phyloP scores from a whole-genome alignment of 2,113 vertebrate genomes.

The Gadus macrocephalus region DNA sequence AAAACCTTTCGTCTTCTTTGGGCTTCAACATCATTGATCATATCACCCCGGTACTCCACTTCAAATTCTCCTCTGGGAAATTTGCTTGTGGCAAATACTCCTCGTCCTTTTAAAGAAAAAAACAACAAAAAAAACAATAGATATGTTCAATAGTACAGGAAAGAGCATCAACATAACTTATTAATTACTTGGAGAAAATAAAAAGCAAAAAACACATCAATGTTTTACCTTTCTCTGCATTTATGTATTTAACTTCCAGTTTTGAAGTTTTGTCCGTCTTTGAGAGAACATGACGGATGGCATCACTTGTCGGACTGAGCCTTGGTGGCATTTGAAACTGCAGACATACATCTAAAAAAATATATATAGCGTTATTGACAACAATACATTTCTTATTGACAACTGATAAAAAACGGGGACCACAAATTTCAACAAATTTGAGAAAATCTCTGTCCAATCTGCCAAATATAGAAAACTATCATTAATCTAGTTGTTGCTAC shows the following conservation, averaged over 20 bases:
- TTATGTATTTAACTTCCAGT: constrained; percentile 29
- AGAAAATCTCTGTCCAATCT: too few relatives aligned
- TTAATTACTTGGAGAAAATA: background rate
- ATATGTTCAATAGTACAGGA: background rate
- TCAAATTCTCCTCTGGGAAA: too few relatives aligned
- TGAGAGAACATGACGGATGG: constrained; percentile 20
- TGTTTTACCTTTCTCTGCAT: constrained; percentile 29
- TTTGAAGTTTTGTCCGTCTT: constrained; percentile 33
- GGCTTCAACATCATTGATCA: too few relatives aligned
- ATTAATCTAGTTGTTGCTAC: too few relatives aligned
- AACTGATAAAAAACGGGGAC: too few relatives aligned
- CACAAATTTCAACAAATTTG: too few relatives aligned
- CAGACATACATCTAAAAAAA: background rate
- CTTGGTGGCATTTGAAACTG: background rate
- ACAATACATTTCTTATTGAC: too few relatives aligned
- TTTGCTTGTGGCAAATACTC: too few relatives aligned
- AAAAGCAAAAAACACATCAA: background rate
- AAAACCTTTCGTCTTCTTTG: too few relatives aligned
- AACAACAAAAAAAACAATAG: background rate
- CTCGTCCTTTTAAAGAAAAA: background rate
- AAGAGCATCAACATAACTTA: too few relatives aligned
- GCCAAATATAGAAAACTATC: too few relatives aligned
- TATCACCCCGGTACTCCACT: too few relatives aligned
- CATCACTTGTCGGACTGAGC: constrained; percentile 8
- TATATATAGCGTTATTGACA: background rate